Evolutionary conservation across 2,797 vertebrate genomes (phyloP), one percentile per base, ranked within the genome.

Genomic region (Pampus argenteus): DNA sequence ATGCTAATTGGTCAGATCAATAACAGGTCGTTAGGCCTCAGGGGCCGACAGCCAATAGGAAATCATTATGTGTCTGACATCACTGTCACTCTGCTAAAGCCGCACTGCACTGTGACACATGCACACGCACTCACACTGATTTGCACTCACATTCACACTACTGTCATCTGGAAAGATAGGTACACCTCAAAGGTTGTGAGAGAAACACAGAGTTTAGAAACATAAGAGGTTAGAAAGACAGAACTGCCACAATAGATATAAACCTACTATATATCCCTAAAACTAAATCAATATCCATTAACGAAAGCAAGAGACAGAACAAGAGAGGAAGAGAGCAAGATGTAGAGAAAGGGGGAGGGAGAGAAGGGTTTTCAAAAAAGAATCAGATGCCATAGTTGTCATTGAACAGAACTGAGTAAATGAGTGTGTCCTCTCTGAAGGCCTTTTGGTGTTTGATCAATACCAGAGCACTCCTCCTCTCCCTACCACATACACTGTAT

Each of bases 1-100:
- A 93, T 91, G 88, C 88, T 93, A 93, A 93, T 91, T 91, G 91
- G 82, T 86, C 58, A 2, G 86, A 91, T 92, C 92, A 81, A 92
- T 92, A 91, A 79, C 28, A 9, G 88, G 90, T 90, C 88, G 73
- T 90, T 90, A 83, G 82, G 88, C 83, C 86, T 85, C 76, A 9
- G 81, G 84, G 86, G 79, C 67, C 66, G 66, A 71, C 88, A 78
- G 81, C 90, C 90, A 93, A 92, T 91, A 80, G 88, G 85, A 93
- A 92, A 92, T 92, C 89, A 28, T 89, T 91, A 90, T 25, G 58
- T 88, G 91, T 87, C 90, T 88, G 86, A 87, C 89, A 89, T 93
- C 89, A 84, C 85, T 89, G 90, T 91, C 91, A 91, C 79, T 90
- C 88, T 74, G 77, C 82, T 74, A 76, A 79, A 80, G 81, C 76